Evolutionary conservation across 2,888 invertebrate species (phyloP).

Genomic region (Caenorhabditis virilis): DNA sequence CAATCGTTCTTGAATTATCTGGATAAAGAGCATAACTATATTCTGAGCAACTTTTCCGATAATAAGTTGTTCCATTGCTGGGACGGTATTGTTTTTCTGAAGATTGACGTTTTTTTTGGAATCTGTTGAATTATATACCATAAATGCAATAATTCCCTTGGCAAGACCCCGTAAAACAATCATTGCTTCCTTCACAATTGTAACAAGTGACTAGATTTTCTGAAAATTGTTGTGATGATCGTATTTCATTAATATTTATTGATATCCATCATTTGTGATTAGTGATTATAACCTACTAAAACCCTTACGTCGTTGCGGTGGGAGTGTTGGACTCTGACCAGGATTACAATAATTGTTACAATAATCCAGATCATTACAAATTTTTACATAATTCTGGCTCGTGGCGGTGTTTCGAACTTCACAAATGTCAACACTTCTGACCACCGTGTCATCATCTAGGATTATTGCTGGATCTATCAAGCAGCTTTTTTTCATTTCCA

Average conservation of each 20-base stretch:
- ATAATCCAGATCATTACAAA: slow-evolving; percentile 35
- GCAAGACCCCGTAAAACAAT: slow-evolving; percentile 39
- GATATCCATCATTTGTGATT: not conserved
- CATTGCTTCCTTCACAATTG: slow-evolving; percentile 25
- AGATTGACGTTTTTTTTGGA: not conserved
- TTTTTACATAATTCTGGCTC: slow-evolving; percentile 42
- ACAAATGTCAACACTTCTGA: slow-evolving; percentile 34
- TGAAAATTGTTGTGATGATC: slow-evolving; percentile 14
- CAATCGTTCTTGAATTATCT: slow-evolving; percentile 22
- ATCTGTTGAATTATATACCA: slow-evolving; percentile 7
- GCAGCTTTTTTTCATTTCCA: slow-evolving; percentile 36
- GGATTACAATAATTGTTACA: slow-evolving; percentile 47
- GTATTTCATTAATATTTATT: not conserved
- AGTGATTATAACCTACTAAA: not conserved
- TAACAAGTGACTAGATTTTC: slow-evolving; percentile 41
- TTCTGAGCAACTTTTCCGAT: slow-evolving; percentile 33
- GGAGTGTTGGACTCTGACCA: slow-evolving; percentile 18
- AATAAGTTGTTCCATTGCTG: slow-evolving; percentile 16
- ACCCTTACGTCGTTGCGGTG: slow-evolving; percentile 39
- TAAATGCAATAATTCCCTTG: slow-evolving; percentile 39
- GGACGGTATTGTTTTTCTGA: slow-evolving; percentile 25
- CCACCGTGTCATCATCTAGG: slow-evolving; percentile 39
- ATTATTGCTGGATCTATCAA: slow-evolving; percentile 21
- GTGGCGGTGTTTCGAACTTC: slow-evolving; percentile 39
- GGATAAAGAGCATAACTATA: slow-evolving; percentile 35